Evolutionary conservation across 2,113 vertebrate species (phyloP).

Genomic region (Vulpes vulpes): DNA sequence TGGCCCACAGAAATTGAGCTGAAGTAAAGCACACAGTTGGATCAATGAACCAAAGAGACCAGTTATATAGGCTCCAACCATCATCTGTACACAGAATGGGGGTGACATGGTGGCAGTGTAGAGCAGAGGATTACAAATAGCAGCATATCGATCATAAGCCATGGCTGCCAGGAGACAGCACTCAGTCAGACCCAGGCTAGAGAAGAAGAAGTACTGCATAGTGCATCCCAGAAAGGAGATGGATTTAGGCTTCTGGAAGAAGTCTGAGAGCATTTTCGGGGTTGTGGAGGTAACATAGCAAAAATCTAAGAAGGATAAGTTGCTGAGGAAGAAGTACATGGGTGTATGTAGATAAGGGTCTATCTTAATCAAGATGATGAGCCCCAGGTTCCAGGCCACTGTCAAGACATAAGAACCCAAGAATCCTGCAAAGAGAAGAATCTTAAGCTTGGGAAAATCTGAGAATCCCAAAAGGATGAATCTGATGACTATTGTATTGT

Average conservation of each 20-base stretch:
- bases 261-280: constrained; percentile 52
- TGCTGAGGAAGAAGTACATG: constrained; percentile 68
- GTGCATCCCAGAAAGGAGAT: constrained; percentile 54
- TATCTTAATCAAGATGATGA: not conserved
- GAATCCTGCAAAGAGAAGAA: constrained; percentile 34
- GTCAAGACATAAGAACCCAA: constrained; percentile 43
- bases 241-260: constrained; percentile 26
- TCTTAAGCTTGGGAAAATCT: constrained; percentile 27
- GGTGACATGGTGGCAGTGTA: constrained; percentile 48
- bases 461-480: constrained; percentile 69
- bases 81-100: constrained; percentile 40
- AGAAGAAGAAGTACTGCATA: constrained; percentile 50
- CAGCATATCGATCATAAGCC: constrained; percentile 73
- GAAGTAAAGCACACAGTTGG: constrained; percentile 56
- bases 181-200: constrained; percentile 45
- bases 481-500: not conserved
- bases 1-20: constrained; percentile 60
- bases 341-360: constrained; percentile 58
- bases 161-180: constrained; percentile 66
- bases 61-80: constrained; percentile 46
- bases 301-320: constrained; percentile 57
- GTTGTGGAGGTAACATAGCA: constrained; percentile 48
- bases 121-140: constrained; percentile 76
- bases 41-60: constrained; percentile 68
- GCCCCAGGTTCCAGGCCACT: constrained; percentile 50